Evolutionary conservation across 2,888 invertebrate species (phyloP), one percentile per base, ranked within the genome.

Genomic region (Drosophila anomalipes): DNA sequence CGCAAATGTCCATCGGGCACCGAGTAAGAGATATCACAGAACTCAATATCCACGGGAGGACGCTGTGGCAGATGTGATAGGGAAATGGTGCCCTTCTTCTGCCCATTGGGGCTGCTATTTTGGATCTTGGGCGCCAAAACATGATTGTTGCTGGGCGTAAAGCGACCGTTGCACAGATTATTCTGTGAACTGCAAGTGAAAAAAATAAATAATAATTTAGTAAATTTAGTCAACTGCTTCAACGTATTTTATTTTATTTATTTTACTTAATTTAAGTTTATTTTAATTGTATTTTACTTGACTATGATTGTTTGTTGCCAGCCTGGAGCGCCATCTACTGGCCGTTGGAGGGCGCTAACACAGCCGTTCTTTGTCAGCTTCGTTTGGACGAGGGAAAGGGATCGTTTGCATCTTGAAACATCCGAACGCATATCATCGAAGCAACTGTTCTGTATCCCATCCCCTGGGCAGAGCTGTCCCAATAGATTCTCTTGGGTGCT

Each of bases 11-110:
- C 97, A 90, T 98, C 97, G 58, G 97, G 96, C 62, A 98, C 97
- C 22, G 97, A 97, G 94, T 98, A 98, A 57, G 97, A 97, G 74
- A 98, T 95, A 91, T 98, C 96, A 76, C 95, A 95, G 94, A 98
- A 98, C 94, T 98, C 97, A 82, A 98, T 97, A 93, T 98, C 97
- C 66, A 98, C 98, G 32, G 98, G 97, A 51, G 97, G 97, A 76
- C 98, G 95, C 92, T 96, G 97, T 1, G 97, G 97, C 75, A 98
- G 94, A 93, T 97, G 97, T 70, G 97, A 96, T 77, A 97, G 94
- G 58, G 96, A 94, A 49, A 93, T 96, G 93, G 95, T 96, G 3
- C 96, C 96, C 90, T 95, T 96, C 93, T 96, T 96, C 62, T 92
- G 93, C 49, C 94, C 94, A 91, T 95, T 96, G 28, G 96, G 95